Evolutionary conservation across 2,113 vertebrate species (phyloP), one percentile per base, ranked within the genome.

Genomic region (Datnioides undecimradiatus): DNA sequence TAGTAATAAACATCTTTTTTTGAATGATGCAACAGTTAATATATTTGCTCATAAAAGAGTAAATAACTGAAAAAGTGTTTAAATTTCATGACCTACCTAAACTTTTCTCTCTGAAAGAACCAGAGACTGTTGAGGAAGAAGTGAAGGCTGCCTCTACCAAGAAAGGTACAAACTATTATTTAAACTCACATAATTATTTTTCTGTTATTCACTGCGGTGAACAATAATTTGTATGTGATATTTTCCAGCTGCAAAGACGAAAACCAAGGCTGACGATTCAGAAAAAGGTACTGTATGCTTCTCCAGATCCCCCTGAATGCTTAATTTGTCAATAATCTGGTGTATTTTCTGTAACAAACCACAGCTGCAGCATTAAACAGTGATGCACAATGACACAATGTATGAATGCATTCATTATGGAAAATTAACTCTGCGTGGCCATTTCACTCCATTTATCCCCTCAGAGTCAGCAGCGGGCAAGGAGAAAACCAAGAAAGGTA

Each of bases 401-500:
- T 17, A 41, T 68, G 74, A 59, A 79, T 59, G 66, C 48, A 65
- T 82, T 75, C 40, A 87, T 73, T 65, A 38, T 51, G 43, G 48
- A 80, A 76, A 85, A 83, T 73, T 58, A 73, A 83, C 46, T 62
- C 25, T 59, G 17, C 19, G 19, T 13, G 40, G 29, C 9, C 64
- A 29, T 75, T 73, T 75, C 51, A 19, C 64, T 79, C 23, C 14
- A 66, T 73, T 87, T 62, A 71, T 69, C 71, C 51, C 73, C 41
- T 75, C 60, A 91, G 90, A 88, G 74, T 29, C 72, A 8, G 48
- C 54, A 58, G 65, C 73, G 3, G 76, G 71, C 59, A 79, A 76
- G 59, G 71, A 76, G 27, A 84, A 66, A 29, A 51, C 80, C 62
- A 88, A 90, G 87, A 88, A 80, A 90, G 87, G 86, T 90, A 73